These are phyloP conservation scores for Dufourea novaeangliae DNA, from an alignment of 1,140 invertebrate genomes.

Conservation along the genomic window DNA sequence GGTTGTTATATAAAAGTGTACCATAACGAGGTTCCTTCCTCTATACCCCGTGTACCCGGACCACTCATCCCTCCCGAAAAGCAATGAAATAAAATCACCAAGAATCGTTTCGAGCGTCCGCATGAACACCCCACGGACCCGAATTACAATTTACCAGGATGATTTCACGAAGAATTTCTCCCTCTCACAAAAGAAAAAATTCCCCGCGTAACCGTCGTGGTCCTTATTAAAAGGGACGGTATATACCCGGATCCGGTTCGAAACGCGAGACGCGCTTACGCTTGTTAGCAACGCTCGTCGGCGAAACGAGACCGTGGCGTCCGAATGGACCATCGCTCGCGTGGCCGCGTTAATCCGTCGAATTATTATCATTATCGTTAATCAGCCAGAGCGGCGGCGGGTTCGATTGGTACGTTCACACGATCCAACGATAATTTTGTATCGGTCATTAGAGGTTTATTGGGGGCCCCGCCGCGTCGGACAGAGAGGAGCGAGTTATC, in stretches of 20 bases:
- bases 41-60: not conserved
- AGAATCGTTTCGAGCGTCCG: not conserved
- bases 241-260: too few relatives aligned
- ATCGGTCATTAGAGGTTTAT: constrained; percentile 66
- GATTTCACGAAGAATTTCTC: not conserved
- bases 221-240: constrained; percentile 12
- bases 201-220: not conserved
- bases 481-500: constrained; percentile 57
- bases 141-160: constrained; percentile 17
- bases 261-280: not conserved
- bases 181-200: not conserved
- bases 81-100: not conserved
- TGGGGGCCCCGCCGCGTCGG: constrained; percentile 9
- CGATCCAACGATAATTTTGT: constrained; percentile 62
- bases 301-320: constrained; percentile 15
- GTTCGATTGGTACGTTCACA: constrained; percentile 54
- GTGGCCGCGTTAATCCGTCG: constrained; percentile 38
- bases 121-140: too few relatives aligned
- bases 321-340: too few relatives aligned
- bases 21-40: not conserved
- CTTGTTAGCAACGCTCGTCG: constrained; percentile 43
- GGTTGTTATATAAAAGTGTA: not conserved
- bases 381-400: constrained; percentile 33
- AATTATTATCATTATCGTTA: constrained; percentile 65
- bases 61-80: not conserved